Evolutionary conservation across 1,140 invertebrate species (phyloP).

Genomic region (Panulirus ornatus): DNA sequence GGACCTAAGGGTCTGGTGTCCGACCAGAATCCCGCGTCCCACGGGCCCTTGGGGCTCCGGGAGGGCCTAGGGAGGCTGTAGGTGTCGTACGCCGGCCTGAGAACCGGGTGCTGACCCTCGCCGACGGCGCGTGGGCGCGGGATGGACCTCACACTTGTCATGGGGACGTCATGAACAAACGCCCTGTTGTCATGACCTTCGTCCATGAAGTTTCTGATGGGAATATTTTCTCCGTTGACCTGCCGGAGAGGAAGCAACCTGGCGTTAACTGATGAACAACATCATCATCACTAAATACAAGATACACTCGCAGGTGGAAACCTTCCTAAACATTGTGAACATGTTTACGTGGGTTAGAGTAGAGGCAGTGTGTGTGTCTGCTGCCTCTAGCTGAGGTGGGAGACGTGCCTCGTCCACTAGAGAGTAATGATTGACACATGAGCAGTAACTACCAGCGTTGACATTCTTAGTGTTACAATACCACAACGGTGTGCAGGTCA

Average conservation of each 20-base stretch:
- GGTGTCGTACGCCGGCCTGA: neutral
- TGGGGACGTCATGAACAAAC: neutral
- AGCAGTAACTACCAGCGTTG: too few species aligned
- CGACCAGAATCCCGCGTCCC: neutral
- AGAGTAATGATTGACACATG: too few species aligned
- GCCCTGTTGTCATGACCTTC: neutral
- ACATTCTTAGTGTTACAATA: too few species aligned
- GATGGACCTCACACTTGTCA: neutral
- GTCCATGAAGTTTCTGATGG: neutral
- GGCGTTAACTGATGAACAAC: neutral
- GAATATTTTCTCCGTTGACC: neutral
- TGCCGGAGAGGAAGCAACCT: neutral
- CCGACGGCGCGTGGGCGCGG: neutral
- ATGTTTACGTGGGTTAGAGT: too few species aligned
- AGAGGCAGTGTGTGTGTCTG: too few species aligned
- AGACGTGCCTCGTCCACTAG: too few species aligned
- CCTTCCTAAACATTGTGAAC: too few species aligned
- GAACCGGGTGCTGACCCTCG: neutral
- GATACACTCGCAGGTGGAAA: too few species aligned
- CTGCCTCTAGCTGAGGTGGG: too few species aligned
- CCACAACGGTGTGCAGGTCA: too few species aligned
- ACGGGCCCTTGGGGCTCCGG: neutral
- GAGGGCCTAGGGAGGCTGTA: neutral
- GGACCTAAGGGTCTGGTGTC: neutral
- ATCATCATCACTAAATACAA: too few species aligned